A percentile compares a stretch with the other conserved stretches of the same genome.
Evolutionary conservation across 30 jellyfish, hydroid and myxozoan species (phyloP).

Genomic region (Hydractinia echinata): DNA sequence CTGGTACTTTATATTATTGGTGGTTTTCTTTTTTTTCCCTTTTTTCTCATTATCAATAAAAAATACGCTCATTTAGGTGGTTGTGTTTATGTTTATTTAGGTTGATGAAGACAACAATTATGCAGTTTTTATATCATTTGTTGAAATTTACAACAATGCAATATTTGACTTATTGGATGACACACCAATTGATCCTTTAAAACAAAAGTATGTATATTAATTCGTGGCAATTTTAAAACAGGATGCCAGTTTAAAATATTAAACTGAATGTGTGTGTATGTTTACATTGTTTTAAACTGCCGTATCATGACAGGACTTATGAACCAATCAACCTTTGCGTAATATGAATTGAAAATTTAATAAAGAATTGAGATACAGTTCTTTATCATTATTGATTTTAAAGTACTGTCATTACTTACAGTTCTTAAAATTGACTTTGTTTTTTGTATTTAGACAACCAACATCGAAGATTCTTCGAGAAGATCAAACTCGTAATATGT

Average conservation of each 20-base stretch:
- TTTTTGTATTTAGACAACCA: constrained; percentile 49
- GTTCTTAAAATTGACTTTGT: too few species aligned
- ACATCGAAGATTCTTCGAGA: constrained; percentile 75
- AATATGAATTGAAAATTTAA: too few species aligned
- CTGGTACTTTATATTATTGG: not conserved
- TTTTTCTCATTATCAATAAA: not conserved
- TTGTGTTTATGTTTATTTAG: constrained; percentile 20
- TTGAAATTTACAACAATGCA: constrained; percentile 82
- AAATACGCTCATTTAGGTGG: not conserved
- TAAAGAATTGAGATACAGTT: too few species aligned
- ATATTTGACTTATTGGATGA: constrained; percentile 90
- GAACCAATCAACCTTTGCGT: too few species aligned
- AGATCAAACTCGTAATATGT: constrained; percentile 60
- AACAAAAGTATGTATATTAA: constrained; percentile 37
- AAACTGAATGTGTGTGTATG: too few species aligned
- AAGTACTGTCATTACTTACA: too few species aligned
- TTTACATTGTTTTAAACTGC: too few species aligned
- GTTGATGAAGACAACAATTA: constrained; percentile 70
- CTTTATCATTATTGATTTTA: too few species aligned
- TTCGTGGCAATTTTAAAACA: not conserved
- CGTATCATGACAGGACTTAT: too few species aligned
- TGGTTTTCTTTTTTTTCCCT: not conserved
- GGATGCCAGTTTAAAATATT: not conserved
- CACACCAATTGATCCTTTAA: constrained; percentile 33
- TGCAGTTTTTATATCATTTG: constrained; percentile 73